These are phyloP conservation scores for Pollachius pollachius DNA, from an alignment of 2,113 vertebrate genomes.

Conservation along the genomic window DNA sequence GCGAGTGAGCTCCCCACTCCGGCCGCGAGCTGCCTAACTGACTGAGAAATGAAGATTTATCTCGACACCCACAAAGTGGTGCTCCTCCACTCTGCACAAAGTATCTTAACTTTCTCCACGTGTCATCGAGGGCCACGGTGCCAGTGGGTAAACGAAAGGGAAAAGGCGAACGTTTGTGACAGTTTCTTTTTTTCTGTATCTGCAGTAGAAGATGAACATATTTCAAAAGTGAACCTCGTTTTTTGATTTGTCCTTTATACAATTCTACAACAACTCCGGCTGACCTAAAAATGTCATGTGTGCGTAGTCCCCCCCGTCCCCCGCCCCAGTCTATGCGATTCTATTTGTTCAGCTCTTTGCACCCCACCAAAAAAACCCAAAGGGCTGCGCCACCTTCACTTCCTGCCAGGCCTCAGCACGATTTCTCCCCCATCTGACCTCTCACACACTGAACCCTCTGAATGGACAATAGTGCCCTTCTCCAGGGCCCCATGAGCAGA, in stretches of 20 bases:
- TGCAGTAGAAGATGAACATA: too few species aligned
- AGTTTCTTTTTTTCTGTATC: neutral
- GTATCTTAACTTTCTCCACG: slow-evolving; percentile 24
- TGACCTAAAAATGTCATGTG: too few species aligned
- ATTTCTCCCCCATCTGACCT: slow-evolving; percentile 66
- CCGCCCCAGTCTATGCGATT: slow-evolving; percentile 16
- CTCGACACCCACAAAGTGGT: slow-evolving; percentile 60
- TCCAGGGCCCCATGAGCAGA: slow-evolving; percentile 53
- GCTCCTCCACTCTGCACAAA: slow-evolving; percentile 25
- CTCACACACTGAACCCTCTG: slow-evolving; percentile 74
- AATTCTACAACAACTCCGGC: too few species aligned
- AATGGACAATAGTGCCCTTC: slow-evolving; percentile 77
- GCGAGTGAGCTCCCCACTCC: neutral
- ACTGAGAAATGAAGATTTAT: slow-evolving; percentile 74
- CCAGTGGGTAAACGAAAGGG: too few species aligned
- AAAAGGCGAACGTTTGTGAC: too few species aligned
- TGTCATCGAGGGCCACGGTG: slow-evolving; percentile 8
- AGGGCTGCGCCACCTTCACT: slow-evolving; percentile 67
- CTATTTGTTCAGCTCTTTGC: slow-evolving; percentile 54
- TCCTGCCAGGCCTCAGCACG: slow-evolving; percentile 58
- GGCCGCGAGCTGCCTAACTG: slow-evolving; percentile 47
- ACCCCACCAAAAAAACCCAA: slow-evolving; percentile 28
- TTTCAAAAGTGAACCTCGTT: too few species aligned
- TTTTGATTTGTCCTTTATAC: too few species aligned
- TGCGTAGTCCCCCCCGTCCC: too few species aligned